Base-by-base conservation (phyloP, 92 coral and sea anemone genomes). In the Palythoa grandis region DNA sequence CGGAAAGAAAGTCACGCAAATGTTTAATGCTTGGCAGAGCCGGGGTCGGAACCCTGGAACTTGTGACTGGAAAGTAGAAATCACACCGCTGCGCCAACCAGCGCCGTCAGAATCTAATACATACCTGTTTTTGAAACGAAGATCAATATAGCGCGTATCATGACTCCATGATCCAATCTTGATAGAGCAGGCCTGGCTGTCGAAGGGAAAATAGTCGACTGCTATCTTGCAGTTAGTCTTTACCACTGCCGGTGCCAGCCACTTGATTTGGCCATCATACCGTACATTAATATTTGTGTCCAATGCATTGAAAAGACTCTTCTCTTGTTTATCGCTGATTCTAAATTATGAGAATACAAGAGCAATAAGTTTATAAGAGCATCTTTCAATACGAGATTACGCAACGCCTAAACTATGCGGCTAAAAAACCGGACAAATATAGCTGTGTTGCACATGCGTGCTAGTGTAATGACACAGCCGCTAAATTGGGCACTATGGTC, bases 171-270 rank as follows among this genome's bases (percentile, higher is more conserved):
- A 74, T 6, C 24, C 78, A 74, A 74, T 43, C 17, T 15, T 74
- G 14, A 74, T 47, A 48, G 25, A 12, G 17, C 78, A 74, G 13
- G 15, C 50, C 56, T 74, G 78, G 58, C 24, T 74, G 58, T 74
- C 78, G 47, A 74, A 74, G 35, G 78, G 78, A 52, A 74, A 74
- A 40, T 74, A 68, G 39, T 68, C 39, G 37, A 68, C 23, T 6
- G 39, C 72, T 22, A 68, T 68, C 35, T 13, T 23, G 38, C 72
- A 68, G 13, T 68, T 25, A 37, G 72, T 68, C 14, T 68, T 68
- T 13, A 68, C 38, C 3, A 68, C 72, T 11, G 72, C 72, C 12
- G 72, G 72, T 25, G 72, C 72, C 12, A 68, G 72, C 72, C 72
- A 68, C 38, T 24, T 24, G 35, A 68, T 23, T 22, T 23, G 35